Percentiles rank a stretch among this genome's conserved stretches.
Conservation (phyloP, 2,113 vertebrate genomes). For the Vimba vimba region DNA sequence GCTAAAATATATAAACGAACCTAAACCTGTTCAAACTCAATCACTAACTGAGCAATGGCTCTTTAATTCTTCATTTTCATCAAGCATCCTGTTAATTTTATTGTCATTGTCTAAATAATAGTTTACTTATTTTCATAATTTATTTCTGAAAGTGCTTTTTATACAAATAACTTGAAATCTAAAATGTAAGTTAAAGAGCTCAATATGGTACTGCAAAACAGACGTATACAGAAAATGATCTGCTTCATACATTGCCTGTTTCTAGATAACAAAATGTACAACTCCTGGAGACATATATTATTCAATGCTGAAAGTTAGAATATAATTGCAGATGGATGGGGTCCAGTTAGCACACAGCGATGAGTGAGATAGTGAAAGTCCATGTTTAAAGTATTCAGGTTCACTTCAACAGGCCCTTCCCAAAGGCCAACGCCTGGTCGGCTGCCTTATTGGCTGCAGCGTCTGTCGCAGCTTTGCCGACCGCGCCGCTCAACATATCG, state of each 20-base stretch:
- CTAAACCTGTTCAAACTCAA: background rate
- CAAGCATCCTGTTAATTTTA: background rate
- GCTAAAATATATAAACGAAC: too few species aligned
- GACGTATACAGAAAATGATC: background rate
- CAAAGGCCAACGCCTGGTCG: conserved; percentile 2
- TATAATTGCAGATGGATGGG: too few species aligned
- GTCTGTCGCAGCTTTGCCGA: conserved; percentile 25
- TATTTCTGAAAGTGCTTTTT: background rate
- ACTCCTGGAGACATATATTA: background rate
- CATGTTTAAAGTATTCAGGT: background rate
- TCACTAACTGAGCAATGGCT: background rate
- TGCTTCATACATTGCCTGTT: background rate
- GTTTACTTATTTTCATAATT: too few species aligned
- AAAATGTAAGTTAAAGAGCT: background rate
- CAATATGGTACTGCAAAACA: background rate
- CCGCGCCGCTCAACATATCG: background rate
- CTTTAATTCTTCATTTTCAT: background rate
- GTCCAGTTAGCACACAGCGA: background rate
- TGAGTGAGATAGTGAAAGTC: background rate
- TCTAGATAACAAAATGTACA: background rate
- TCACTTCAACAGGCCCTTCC: conserved; percentile 43
- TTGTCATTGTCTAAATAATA: background rate
- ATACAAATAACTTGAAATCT: background rate
- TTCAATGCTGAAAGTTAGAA: background rate
- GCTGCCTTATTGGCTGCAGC: background rate